A percentile compares a stretch with the other conserved stretches of the same genome.
These are phyloP conservation scores for Xenopus tropicalis DNA, from an alignment of 2,113 vertebrate genomes.

Conservation along the genomic window UCB_Xtro_10.0 CM004444.2:99546501-99547000, in stretches of 20 bases:
- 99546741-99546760: constrained; percentile 2
- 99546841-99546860: not conserved
- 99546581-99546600: too few species aligned
- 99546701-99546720: too few species aligned
- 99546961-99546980: not conserved
- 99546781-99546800: not conserved
- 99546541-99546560: too few species aligned
- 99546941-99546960: not conserved
- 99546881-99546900: constrained; percentile 2
- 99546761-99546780: not conserved
- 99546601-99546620: too few species aligned
- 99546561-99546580: too few species aligned
- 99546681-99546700: too few species aligned
- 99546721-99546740: too few species aligned
- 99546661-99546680: too few species aligned
- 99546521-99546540: too few species aligned
- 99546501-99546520: too few species aligned
- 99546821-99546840: not conserved
- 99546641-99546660: too few species aligned
- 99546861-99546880: not conserved
- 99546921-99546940: not conserved
- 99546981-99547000: not conserved
- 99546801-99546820: constrained; percentile 11
- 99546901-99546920: not conserved
- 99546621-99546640: too few species aligned